Base-by-base conservation (phyloP, 2,888 invertebrate genomes). In the Acanthosepion lycidas region DNA sequence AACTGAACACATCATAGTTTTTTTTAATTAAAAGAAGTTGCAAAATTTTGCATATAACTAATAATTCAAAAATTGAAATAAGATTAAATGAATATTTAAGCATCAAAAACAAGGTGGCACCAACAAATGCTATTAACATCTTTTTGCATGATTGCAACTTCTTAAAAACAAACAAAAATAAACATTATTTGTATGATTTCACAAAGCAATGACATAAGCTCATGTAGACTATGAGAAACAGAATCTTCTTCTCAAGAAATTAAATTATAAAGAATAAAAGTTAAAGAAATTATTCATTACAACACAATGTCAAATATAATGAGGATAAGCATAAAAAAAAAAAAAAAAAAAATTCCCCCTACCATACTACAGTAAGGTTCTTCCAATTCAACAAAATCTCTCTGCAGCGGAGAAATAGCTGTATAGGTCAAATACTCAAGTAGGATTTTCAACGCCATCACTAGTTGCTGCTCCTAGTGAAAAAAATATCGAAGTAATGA, bases 341-440 rank as follows among this genome's bases (percentile, higher is more conserved):
- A 42, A 42, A 42, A 42, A 92, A 49, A 26, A 48, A 28, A 92
- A 12, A 6, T 53, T 18, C 2, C 94, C 97, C 98, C 95, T 95
- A 98, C 98, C 97, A 98, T 98, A 96, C 98, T 98, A 49, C 99
- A 99, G 96, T 98, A 98, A 0, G 99, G 98, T 96, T 99, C 98
- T 94, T 98, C 98, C 94, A 98, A 98, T 97, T 99, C 99, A 3
- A 99, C 98, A 97, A 99, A 98, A 96, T 98, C 98, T 96, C 98
- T 98, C 96, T 99, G 98, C 94, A 99, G 98, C 26, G 99, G 99
- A 95, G 99, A 98, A 33, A 98, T 98, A 20, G 99, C 98, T n/a
- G 98, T 98, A 96, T 99, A 98, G 26, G 98, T 98, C 95, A 99
- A 97, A 97, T 99, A 99, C 95, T 98, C 98, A 96, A 99, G 97